Evolutionary conservation across 1,140 invertebrate species (phyloP).

Genomic region (Zaprionus africanus): DNA sequence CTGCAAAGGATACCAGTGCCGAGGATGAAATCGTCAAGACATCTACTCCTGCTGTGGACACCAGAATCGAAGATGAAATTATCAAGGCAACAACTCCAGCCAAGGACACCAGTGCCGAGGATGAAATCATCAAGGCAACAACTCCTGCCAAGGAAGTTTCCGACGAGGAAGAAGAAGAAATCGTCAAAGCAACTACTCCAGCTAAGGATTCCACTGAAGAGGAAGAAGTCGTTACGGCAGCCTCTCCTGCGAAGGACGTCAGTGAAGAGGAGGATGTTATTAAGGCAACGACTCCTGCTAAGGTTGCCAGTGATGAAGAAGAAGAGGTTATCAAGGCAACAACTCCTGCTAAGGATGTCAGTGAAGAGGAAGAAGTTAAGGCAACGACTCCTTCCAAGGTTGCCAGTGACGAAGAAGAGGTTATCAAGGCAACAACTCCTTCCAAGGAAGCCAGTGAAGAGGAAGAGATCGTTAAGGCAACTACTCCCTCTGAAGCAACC

Average conservation of each 20-base stretch:
- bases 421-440: constrained; percentile 9
- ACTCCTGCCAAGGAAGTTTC: neutral
- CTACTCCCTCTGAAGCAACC: constrained; percentile 1
- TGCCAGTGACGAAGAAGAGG: neutral
- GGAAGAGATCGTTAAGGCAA: constrained; percentile 5
- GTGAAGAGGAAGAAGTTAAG: constrained; percentile 12
- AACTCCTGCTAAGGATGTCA: neutral
- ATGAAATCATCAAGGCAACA: constrained; percentile 5
- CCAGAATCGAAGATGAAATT: neutral
- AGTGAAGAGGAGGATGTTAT: constrained; percentile 5
- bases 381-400: constrained; percentile 15
- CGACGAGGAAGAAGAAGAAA: constrained; percentile 2
- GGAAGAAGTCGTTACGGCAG: constrained; percentile 1
- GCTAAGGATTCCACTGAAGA: neutral
- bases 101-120: neutral
- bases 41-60: neutral
- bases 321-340: constrained; percentile 5
- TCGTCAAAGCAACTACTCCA: constrained; percentile 8
- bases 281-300: neutral
- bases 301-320: neutral
- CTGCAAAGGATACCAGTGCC: neutral
- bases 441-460: neutral
- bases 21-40: neutral
- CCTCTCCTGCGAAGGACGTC: constrained; percentile 6
- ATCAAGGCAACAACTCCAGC: constrained; percentile 3